phyloP scores from a whole-genome alignment of 2,888 invertebrate genomes.

The Tachystola acroxantha region DNA sequence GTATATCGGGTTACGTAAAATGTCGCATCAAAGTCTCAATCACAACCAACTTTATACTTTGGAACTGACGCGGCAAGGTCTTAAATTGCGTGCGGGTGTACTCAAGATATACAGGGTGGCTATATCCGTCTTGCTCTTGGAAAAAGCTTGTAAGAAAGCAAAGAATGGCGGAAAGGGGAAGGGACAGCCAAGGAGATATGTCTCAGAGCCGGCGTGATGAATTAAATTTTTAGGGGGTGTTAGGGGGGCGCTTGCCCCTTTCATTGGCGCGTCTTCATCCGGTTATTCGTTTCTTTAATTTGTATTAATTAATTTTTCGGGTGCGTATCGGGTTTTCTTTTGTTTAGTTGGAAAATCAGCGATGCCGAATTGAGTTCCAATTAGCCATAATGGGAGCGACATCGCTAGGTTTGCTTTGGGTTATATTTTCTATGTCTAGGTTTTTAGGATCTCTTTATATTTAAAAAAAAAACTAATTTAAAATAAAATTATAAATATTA shows the following conservation, averaged over 20 bases:
- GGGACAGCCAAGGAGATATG: constrained; percentile 69
- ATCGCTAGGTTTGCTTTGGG: too few relatives aligned
- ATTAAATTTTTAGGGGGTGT: constrained; percentile 77
- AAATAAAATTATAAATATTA: too few relatives aligned
- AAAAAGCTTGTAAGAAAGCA: constrained; percentile 76
- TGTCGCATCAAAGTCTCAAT: constrained; percentile 18
- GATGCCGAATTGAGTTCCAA: too few relatives aligned
- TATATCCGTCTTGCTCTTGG: constrained; percentile 50
- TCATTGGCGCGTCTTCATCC: constrained; percentile 67
- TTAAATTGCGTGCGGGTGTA: constrained; percentile 14
- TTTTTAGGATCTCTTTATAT: too few relatives aligned
- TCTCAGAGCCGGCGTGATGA: constrained; percentile 72
- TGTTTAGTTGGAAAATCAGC: too few relatives aligned
- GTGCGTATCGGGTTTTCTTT: constrained; percentile 9
- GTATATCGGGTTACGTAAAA: constrained; percentile 39
- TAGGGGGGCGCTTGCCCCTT: constrained; percentile 58
- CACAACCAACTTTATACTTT: constrained; percentile 16
- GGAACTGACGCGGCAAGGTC: constrained; percentile 15
- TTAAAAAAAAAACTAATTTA: too few relatives aligned
- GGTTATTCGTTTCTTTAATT: constrained; percentile 66
- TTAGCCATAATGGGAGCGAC: too few relatives aligned
- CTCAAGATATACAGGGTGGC: constrained; percentile 38
- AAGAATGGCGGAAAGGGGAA: constrained; percentile 74
- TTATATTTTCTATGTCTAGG: too few relatives aligned
- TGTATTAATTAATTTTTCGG: constrained; percentile 59